Evolutionary conservation across 1,140 invertebrate genomes (phyloP), one percentile per base, ranked within the genome.

Genomic region (Marisa cornuarietis): DNA sequence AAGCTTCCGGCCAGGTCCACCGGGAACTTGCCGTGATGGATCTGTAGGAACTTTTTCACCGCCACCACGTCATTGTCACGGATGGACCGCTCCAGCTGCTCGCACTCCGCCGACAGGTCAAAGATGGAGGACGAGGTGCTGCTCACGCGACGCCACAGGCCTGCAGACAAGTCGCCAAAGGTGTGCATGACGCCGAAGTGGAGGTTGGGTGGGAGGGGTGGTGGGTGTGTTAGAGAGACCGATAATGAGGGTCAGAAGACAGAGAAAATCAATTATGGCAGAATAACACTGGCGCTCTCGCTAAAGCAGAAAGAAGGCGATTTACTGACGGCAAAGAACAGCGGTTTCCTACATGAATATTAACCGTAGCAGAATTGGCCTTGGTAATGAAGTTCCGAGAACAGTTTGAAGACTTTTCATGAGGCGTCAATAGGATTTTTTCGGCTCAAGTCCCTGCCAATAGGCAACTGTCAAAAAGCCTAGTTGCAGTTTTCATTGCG

Each of bases 1-100:
- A 88, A 77, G 71, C 83, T 87, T 26, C 81, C 84, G 69, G 86
- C 84, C 24, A 87, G 78, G 79, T 85, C 90, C 58, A 93, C 91
- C 85, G 85, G 90, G 90, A 93, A 93, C 81, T 93, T 92, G 84
- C 91, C 91, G 82, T 92, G 92, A 84, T 93, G 93, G 0, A 93
- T 83, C 73, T 93, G 91, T 7, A 94, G 89, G 72, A 93, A 91
- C 65, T 92, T 91, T 79, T 90, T 92, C 10, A 93, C 92, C 73
- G 90, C 87, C 52, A 89, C 81, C 7, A 91, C 89, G 85, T 94
- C 92, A 85, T 94, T 93, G 80, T 90, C 90, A 63, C 91, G 88
- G 58, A 93, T 91, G 10, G 93, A 93, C 63, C 91, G 82, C 80
- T 94, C 93, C 79, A 94, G 86, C 81, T 92, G 90, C 68, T 92